Evolutionary conservation across 2,113 vertebrate species (phyloP).

Genomic region (Cygnus buccinator): DNA sequence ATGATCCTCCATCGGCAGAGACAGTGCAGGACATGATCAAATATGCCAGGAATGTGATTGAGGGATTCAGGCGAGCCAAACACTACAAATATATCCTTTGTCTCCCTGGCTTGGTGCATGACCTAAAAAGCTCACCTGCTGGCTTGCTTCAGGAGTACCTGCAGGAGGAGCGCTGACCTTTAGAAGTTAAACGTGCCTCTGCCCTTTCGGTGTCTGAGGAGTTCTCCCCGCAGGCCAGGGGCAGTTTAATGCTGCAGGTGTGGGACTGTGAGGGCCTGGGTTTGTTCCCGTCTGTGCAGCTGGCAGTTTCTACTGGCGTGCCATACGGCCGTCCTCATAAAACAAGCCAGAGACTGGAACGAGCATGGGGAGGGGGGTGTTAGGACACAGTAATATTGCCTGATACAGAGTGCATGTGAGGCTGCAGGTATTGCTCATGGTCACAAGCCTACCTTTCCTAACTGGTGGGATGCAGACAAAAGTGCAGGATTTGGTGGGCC

Average conservation of each 20-base stretch:
- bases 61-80: constrained; percentile 90
- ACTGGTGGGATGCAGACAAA: background rate
- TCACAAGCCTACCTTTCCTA: background rate
- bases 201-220: background rate
- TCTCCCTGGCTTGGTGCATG: background rate
- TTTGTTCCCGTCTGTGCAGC: background rate
- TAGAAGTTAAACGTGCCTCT: background rate
- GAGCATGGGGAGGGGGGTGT: background rate
- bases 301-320: background rate
- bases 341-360: background rate
- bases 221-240: background rate
- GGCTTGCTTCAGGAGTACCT: background rate
- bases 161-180: background rate
- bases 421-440: background rate
- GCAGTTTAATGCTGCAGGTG: background rate
- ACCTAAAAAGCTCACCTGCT: background rate
- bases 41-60: constrained; percentile 88
- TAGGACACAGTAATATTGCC: background rate
- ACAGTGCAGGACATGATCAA: constrained; percentile 84
- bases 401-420: fast-evolving
- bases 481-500: background rate
- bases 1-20: constrained; percentile 80
- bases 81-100: constrained; percentile 93
- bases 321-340: background rate
- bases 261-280: background rate